Evolutionary conservation across 2,888 invertebrate species (phyloP), one percentile per base, ranked within the genome.

Genomic region (Chaetogeoica ovagalla): DNA sequence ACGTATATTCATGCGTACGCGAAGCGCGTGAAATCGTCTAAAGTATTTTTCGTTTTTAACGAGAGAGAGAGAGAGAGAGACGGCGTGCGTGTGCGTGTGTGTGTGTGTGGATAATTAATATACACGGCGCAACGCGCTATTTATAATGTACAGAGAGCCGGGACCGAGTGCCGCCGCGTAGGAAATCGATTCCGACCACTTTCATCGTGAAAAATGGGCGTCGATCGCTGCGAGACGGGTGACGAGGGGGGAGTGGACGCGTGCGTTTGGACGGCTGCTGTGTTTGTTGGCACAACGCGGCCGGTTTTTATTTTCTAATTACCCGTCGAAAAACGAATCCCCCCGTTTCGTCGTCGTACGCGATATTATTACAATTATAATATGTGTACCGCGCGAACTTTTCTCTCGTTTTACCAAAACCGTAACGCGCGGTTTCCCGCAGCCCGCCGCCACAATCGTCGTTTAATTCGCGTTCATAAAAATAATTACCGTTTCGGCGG

Each of bases 121-220:
- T 15, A 15, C 48, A 1, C 1, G 13, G 13, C 48, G 48, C 63
- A 21, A 23, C 59, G 52, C 2, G 11, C 43, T 43, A 60, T 60
- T 13, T 30, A 30, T 30, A 2, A 4, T 30, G 4, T 30, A 30
- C 30, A 4, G 30, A 30, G 1, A 30, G 30, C 4, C 30, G 30
- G 30, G 4, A 30, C 30, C 17, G 17, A 19, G 39, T 21, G 60
- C 63, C 63, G 63, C 30, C 30, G 30, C 30, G 30, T 1, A 71
- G 57, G 79, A 79, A 79, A 79, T 79, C 79, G 79, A 71, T 70
- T 79, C 79, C 43, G 79, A 71, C 71, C 70, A 43, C 65, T 79
- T 71, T 71, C 79, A n/a, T 79, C 63, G 79, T 79, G 79, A 79
- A 79, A 79, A 79, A 63, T 79, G 63, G 79, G 79, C 79, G 79